Percentiles rank a stretch among this genome's conserved stretches.
Conservation (phyloP, 2,888 invertebrate genomes). For the Sylvicola fuscatus region DNA sequence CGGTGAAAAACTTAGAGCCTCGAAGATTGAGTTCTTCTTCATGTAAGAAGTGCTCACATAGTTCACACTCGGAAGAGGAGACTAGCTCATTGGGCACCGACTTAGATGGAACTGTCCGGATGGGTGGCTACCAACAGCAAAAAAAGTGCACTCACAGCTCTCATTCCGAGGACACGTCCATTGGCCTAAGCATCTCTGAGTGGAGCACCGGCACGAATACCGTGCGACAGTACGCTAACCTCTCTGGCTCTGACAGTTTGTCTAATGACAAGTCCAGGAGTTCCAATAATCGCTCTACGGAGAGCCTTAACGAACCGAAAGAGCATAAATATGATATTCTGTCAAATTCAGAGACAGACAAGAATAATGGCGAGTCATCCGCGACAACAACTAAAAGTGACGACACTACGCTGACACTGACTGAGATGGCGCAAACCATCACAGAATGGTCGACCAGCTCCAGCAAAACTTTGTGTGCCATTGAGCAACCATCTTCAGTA, state of each 20-base stretch:
- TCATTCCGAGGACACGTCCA: constrained; percentile 71
- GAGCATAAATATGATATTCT: constrained; percentile 23
- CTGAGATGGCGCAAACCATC: constrained; percentile 54
- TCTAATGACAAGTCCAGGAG: constrained; percentile 38
- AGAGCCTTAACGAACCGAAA: constrained; percentile 23
- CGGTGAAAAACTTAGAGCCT: constrained; percentile 25
- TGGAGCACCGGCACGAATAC: constrained; percentile 79
- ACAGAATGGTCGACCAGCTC: constrained; percentile 71
- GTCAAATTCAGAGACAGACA: constrained; percentile 36
- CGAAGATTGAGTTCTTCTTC: constrained; percentile 28
- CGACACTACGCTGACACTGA: constrained; percentile 48
- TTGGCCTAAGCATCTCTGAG: constrained; percentile 67
- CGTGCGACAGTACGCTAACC: constrained; percentile 57
- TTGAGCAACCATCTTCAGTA: not conserved
- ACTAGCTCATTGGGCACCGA: constrained; percentile 59
- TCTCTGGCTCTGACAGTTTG: constrained; percentile 45
- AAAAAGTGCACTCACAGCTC: constrained; percentile 68
- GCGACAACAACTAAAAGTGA: constrained; percentile 52
- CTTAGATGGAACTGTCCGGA: constrained; percentile 61
- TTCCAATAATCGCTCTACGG: constrained; percentile 36
- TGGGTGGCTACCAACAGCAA: constrained; percentile 41
- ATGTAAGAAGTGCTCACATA: constrained; percentile 41
- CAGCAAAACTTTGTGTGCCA: constrained; percentile 50
- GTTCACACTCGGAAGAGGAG: constrained; percentile 53
- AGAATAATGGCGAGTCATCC: constrained; percentile 27